Base-by-base conservation (phyloP, 2,113 vertebrate species). In the Oenanthe oenanthe region DNA sequence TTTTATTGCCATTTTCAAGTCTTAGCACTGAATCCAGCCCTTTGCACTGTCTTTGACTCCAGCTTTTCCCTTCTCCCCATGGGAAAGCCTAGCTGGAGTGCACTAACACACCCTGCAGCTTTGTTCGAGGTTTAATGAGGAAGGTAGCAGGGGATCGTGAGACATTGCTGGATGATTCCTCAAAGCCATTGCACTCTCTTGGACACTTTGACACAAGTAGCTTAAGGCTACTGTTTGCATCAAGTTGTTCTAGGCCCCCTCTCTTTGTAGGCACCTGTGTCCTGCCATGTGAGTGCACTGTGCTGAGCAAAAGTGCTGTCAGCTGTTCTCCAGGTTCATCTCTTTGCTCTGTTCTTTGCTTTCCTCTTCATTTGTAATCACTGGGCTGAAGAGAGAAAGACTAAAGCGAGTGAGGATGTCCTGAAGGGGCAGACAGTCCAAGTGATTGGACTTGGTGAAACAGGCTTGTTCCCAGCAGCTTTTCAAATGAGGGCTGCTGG, bases 71-170 rank as follows among this genome's bases (percentile, higher is more conserved):
- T 65, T 57, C 75, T 85, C 2, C 88, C 88, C 58, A 17, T 72
- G 88, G 92, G 92, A 82, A 91, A 40, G 77, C 68, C 66, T 48
- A 85, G 85, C 85, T 5, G 6, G 71, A 91, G 77, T 53, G 71
- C 80, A 42, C 77, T 80, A 95, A 88, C 87, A 71, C n/a, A 70
- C 90, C 88, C 90, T 3, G 58, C 92, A 88, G 96, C 92, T 92
- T 82, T 88, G 74, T 93, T 94, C 0, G 1, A 93, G 81, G 92
- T 96, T 96, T 97, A 97, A 96, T 95, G 95, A 96, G 96, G 93
- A 96, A 93, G 77, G 93, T 92, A 89, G 85, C 12, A 6, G 78
- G 84, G 78, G 66, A 93, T 68, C 1, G 1, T n/a, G 88, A 94
- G 96, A 92, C 14, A 2, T 58, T 93, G 74, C 93, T 90, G 54